These are phyloP conservation scores for Palythoa grandiflora DNA, from an alignment of 92 coral and sea anemone genomes.

Conservation along the genomic window DNA sequence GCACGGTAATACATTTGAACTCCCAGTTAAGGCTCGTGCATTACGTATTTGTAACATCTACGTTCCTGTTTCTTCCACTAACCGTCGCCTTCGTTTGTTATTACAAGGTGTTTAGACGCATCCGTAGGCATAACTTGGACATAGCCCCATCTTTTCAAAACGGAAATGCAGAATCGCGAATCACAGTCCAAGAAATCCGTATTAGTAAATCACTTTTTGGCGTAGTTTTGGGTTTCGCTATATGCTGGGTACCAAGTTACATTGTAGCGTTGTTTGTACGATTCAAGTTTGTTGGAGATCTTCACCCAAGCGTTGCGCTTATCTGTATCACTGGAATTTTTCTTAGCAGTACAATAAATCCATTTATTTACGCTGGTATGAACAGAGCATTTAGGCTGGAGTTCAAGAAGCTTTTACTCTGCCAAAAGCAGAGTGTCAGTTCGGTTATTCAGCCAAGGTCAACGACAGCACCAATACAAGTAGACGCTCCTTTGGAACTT, in stretches of 20 bases:
- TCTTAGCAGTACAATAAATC: slow-evolving; percentile 64
- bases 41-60: slow-evolving; percentile 42
- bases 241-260: slow-evolving; percentile 64
- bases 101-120: slow-evolving; percentile 23
- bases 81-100: slow-evolving; percentile 20
- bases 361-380: slow-evolving; percentile 69
- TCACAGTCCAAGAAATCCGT: slow-evolving; percentile 44
- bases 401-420: slow-evolving; percentile 48
- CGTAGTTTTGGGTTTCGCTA: slow-evolving; percentile 26
- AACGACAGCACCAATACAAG: background rate
- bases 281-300: slow-evolving; percentile 24
- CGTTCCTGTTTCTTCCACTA: slow-evolving; percentile 20
- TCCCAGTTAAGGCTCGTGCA: slow-evolving; percentile 11
- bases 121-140: slow-evolving; percentile 38
- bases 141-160: slow-evolving; percentile 21
- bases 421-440: background rate
- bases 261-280: slow-evolving; percentile 52
- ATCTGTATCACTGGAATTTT: slow-evolving; percentile 50
- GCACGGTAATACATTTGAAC: slow-evolving; percentile 48
- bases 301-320: slow-evolving; percentile 24
- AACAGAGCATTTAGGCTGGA: slow-evolving; percentile 55
- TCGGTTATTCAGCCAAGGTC: background rate
- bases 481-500: background rate
- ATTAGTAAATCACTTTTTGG: slow-evolving; percentile 44
- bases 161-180: slow-evolving; percentile 14